A percentile compares a stretch with the other conserved stretches of the same genome.
Conservation (phyloP, 2,113 vertebrate genomes). For the Globicephala melas region DNA sequence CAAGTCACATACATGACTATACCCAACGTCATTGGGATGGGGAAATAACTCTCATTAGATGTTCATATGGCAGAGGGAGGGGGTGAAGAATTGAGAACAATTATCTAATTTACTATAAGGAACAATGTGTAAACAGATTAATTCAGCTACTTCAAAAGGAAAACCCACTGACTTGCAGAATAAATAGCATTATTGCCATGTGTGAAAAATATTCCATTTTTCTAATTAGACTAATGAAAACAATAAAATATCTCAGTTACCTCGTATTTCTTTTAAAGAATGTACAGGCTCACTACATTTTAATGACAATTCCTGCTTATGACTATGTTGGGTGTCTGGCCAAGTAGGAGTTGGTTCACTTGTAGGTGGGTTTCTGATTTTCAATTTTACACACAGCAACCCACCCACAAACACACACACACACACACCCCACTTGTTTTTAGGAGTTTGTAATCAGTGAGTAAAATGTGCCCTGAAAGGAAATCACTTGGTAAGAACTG, state of each 20-base stretch:
- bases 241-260: background rate
- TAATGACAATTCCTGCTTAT: background rate
- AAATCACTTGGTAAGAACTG: conserved; percentile 23
- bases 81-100: background rate
- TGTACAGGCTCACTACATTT: background rate
- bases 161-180: background rate
- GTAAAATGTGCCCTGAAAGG: background rate
- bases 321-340: background rate
- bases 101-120: background rate
- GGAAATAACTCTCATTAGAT: background rate
- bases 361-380: background rate
- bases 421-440: background rate
- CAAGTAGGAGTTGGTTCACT: background rate
- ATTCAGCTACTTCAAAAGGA: conserved; percentile 21
- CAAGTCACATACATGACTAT: background rate
- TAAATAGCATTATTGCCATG: background rate
- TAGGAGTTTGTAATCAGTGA: background rate
- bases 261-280: background rate
- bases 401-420: background rate
- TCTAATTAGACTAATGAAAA: background rate
- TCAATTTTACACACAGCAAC: background rate
- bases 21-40: background rate
- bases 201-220: background rate
- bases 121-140: background rate
- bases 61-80: background rate